Percentiles rank a stretch among this genome's conserved stretches.
Evolutionary conservation across 2,797 vertebrate genomes (phyloP).

Genomic region (Mycteria americana): DNA sequence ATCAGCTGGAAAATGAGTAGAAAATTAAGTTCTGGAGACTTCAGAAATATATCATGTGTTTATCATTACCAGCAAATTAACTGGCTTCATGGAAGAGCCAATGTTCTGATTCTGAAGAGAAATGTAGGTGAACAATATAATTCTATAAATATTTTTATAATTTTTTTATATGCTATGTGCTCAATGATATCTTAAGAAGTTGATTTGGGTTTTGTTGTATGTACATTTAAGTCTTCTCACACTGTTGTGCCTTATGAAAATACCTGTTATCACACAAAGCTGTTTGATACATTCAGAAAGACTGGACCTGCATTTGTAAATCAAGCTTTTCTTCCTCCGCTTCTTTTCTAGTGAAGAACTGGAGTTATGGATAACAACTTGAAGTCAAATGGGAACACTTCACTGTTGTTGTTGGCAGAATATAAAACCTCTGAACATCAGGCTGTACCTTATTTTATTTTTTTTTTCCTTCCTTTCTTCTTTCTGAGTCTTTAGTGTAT

Average conservation of each 20-base stretch:
- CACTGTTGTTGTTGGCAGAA: neutral
- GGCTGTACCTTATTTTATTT: neutral
- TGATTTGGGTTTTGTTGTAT: neutral
- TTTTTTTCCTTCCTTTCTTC: neutral
- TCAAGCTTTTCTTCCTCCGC: neutral
- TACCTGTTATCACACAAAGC: neutral
- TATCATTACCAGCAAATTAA: slow-evolving; percentile 23
- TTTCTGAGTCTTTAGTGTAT: neutral
- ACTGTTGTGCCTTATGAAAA: neutral
- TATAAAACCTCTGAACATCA: neutral
- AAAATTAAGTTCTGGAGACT: slow-evolving; percentile 25
- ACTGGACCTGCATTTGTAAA: neutral
- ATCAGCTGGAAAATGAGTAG: slow-evolving; percentile 22
- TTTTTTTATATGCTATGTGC: neutral
- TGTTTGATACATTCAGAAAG: neutral
- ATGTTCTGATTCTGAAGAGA: neutral
- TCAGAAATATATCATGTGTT: slow-evolving; percentile 7
- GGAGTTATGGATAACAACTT: neutral
- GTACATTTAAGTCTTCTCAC: neutral
- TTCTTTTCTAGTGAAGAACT: neutral
- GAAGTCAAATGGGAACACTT: neutral
- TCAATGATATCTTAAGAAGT: neutral
- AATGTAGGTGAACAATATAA: neutral
- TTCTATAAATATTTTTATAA: neutral
- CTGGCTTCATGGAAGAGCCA: neutral